These are phyloP conservation scores for Haliaeetus leucogaster DNA, from an alignment of 2,113 vertebrate species.

Conservation along the genomic window DNA sequence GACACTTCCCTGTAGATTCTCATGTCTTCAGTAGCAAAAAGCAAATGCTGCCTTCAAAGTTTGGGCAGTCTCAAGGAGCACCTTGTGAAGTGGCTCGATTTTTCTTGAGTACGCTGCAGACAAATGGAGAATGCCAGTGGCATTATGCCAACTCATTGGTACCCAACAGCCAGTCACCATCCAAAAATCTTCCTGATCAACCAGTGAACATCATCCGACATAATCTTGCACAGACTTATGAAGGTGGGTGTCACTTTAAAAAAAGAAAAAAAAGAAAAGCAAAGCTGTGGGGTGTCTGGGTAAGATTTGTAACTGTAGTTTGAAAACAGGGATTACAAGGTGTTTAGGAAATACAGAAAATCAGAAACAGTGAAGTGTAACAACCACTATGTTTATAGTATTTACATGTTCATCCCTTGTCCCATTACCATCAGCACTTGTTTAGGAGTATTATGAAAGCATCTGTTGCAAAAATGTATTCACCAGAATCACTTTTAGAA, in stretches of 20 bases:
- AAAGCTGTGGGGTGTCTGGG: not conserved
- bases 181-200: conserved; percentile 69
- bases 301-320: not conserved
- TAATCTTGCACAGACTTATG: conserved; percentile 68
- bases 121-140: conserved; percentile 81
- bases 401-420: not conserved
- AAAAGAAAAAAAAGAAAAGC: not conserved
- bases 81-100: conserved; percentile 79
- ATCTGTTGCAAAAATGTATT: not conserved
- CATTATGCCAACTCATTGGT: conserved; percentile 75
- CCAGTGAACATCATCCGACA: conserved; percentile 67
- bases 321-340: not conserved
- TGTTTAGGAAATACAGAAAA: not conserved
- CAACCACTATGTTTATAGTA: not conserved
- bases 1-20: conserved; percentile 76
- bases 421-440: not conserved
- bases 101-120: conserved; percentile 79
- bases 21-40: conserved; percentile 77
- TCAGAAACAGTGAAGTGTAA: not conserved
- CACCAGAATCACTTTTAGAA: not conserved
- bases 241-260: conserved; percentile 74
- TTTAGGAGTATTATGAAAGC: not conserved
- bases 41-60: conserved; percentile 70
- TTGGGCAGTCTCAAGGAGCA: conserved; percentile 72
- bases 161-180: conserved; percentile 60